A percentile compares a stretch with the other conserved stretches of the same genome.
phyloP scores from a whole-genome alignment of 2,797 vertebrate species.

The Urosaurus nigricauda region DNA sequence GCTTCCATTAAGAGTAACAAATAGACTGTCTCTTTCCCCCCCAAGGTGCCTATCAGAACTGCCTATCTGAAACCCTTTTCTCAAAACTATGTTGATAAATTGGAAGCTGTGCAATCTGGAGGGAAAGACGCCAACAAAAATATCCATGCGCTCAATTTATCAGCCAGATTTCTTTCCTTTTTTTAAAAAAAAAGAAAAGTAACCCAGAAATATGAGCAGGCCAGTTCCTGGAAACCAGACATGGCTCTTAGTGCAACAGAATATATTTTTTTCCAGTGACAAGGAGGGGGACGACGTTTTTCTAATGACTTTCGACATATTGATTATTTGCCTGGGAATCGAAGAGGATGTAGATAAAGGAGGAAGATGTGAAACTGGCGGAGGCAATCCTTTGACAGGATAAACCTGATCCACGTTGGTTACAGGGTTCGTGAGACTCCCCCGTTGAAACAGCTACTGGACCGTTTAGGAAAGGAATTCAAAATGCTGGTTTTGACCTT shows the following conservation, averaged over 20 bases:
- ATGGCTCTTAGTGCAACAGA: slow-evolving; percentile 22
- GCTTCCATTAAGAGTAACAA: slow-evolving; percentile 70
- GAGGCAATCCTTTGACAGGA: not conserved
- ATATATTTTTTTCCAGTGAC: not conserved
- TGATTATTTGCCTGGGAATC: slow-evolving; percentile 49
- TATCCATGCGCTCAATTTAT: slow-evolving; percentile 68
- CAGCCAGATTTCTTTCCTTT: slow-evolving; percentile 59
- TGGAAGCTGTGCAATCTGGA: slow-evolving; percentile 61
- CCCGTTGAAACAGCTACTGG: too few relatives aligned
- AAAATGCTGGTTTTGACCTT: too few relatives aligned
- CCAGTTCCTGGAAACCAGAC: slow-evolving; percentile 58
- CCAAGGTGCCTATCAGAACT: slow-evolving; percentile 48
- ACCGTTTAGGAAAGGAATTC: too few relatives aligned
- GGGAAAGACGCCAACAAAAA: slow-evolving; percentile 71
- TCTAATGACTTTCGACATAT: not conserved
- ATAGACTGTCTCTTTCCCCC: slow-evolving; percentile 63
- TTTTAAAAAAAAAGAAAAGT: slow-evolving; percentile 40
- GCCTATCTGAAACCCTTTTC: slow-evolving; percentile 56
- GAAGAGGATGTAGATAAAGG: slow-evolving; percentile 31
- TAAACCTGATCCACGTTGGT: not conserved
- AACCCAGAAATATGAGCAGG: slow-evolving; percentile 63
- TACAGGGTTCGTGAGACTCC: too few relatives aligned
- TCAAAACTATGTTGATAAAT: slow-evolving; percentile 66
- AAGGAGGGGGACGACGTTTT: not conserved
- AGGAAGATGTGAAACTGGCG: not conserved